A percentile compares a stretch with the other conserved stretches of the same genome.
Evolutionary conservation across 2,888 invertebrate species (phyloP).

Genomic region (Mythimna albipuncta): DNA sequence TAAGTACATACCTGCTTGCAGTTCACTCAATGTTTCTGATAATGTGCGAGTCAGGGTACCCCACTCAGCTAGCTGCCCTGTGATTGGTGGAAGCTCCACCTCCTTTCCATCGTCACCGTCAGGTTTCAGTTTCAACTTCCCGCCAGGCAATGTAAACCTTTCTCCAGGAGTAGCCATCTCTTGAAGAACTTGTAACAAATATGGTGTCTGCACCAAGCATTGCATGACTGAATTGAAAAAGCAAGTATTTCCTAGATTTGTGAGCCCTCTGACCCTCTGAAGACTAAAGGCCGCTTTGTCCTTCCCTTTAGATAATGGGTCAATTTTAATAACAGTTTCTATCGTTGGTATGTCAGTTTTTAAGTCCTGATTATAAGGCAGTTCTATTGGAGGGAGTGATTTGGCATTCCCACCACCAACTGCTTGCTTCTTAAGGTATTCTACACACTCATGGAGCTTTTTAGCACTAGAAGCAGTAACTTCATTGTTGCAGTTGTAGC

Average conservation of each 20-base stretch:
- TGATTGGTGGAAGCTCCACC: conserved; percentile 91
- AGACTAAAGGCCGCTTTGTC: conserved; percentile 81
- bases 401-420: conserved; percentile 74
- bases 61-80: conserved; percentile 93
- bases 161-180: conserved; percentile 93
- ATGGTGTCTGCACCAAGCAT: conserved; percentile 96
- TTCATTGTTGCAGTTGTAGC: conserved; percentile 94
- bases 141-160: conserved; percentile 93
- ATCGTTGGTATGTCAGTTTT: conserved; percentile 75
- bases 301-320: conserved; percentile 76
- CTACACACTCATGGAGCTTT: conserved; percentile 94
- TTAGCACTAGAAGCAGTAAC: conserved; percentile 91
- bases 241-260: conserved; percentile 98
- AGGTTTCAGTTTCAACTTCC: conserved; percentile 90
- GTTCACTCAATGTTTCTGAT: conserved; percentile 92
- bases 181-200: conserved; percentile 92
- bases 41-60: conserved; percentile 92
- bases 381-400: conserved; percentile 81
- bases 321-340: conserved; percentile 73
- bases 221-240: conserved; percentile 99
- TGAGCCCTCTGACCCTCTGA: conserved; percentile 94
- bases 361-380: conserved; percentile 73
- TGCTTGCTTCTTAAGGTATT: conserved; percentile 92
- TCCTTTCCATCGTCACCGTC: conserved; percentile 86
- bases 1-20: conserved; percentile 89